phyloP scores from a whole-genome alignment of 2,797 vertebrate genomes.

The Enteromius thamalakanensis region DNA sequence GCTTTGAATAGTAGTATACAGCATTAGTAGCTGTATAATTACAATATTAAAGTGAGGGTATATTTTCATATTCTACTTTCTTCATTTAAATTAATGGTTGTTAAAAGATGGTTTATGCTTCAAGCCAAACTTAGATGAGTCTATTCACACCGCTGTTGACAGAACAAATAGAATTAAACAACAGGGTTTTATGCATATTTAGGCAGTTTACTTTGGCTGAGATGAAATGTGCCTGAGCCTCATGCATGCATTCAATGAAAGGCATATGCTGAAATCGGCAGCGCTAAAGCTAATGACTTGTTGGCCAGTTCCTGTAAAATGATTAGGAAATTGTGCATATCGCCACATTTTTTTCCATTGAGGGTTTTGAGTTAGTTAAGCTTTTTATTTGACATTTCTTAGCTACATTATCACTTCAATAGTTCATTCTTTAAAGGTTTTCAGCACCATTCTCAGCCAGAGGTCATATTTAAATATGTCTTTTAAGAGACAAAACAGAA shows the following conservation, averaged over 20 bases:
- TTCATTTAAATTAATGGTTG: neutral
- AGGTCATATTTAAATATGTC: conserved; percentile 43
- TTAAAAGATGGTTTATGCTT: conserved; percentile 2
- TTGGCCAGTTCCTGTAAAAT: conserved; percentile 22
- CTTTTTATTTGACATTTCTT: conserved; percentile 19
- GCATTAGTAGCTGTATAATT: neutral
- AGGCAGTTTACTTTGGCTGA: conserved; percentile 22
- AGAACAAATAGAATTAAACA: conserved; percentile 9
- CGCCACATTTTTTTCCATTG: conserved; percentile 2
- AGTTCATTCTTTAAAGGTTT: conserved; percentile 30
- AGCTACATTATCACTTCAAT: conserved; percentile 37
- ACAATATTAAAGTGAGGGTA: neutral
- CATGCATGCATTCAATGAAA: conserved; percentile 8
- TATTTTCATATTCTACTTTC: neutral
- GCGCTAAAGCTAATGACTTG: conserved; percentile 26
- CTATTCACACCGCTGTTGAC: neutral
- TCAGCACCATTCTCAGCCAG: conserved; percentile 21
- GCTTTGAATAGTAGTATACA: neutral
- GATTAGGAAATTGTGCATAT: conserved; percentile 26
- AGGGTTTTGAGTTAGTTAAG: conserved; percentile 18
- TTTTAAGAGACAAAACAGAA: conserved; percentile 43
- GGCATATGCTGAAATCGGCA: conserved; percentile 34
- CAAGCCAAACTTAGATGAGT: neutral
- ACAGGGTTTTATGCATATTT: neutral
- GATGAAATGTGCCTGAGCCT: conserved; percentile 19